Evolutionary conservation across 2,113 vertebrate species (phyloP).

Genomic region (Phrynocephalus versicolor): DNA sequence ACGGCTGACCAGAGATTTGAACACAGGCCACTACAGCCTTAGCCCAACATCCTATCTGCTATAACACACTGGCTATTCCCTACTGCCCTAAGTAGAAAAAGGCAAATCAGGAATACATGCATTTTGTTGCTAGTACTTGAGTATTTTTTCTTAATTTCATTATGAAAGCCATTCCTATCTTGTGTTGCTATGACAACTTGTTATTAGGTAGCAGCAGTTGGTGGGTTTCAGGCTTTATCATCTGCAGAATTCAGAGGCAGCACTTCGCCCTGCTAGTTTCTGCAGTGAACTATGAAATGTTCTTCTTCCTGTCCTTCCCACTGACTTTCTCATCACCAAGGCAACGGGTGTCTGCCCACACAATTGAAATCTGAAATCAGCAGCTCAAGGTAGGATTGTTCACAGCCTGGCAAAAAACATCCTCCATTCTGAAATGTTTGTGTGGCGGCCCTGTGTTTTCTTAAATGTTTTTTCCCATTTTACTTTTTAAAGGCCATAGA

Average conservation of each 20-base stretch:
- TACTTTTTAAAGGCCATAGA: neutral
- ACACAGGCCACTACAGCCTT: no score
- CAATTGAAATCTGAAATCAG: constrained; percentile 34
- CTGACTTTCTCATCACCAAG: constrained; percentile 58
- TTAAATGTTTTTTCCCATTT: neutral
- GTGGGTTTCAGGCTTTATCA: constrained; percentile 35
- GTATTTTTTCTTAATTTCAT: constrained; percentile 23
- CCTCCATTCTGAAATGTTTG: constrained; percentile 35
- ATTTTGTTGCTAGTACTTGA: neutral
- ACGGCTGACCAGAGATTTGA: no score
- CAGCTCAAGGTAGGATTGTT: constrained; percentile 10
- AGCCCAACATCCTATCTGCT: no score
- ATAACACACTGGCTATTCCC: no score
- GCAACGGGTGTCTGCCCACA: constrained; percentile 39
- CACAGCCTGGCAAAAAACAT: constrained; percentile 15
- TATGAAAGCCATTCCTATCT: constrained; percentile 20
- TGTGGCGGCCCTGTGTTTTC: constrained; percentile 14
- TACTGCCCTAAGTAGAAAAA: neutral
- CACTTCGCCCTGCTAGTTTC: constrained; percentile 52
- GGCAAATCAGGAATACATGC: neutral
- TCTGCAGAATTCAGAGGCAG: constrained; percentile 45
- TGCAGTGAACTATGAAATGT: constrained; percentile 47
- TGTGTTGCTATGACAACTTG: constrained; percentile 43
- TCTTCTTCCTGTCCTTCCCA: constrained; percentile 9
- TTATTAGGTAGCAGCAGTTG: constrained; percentile 35